Conservation (phyloP, 1,140 invertebrate genomes). For the Atopsyche davidsoni region DNA sequence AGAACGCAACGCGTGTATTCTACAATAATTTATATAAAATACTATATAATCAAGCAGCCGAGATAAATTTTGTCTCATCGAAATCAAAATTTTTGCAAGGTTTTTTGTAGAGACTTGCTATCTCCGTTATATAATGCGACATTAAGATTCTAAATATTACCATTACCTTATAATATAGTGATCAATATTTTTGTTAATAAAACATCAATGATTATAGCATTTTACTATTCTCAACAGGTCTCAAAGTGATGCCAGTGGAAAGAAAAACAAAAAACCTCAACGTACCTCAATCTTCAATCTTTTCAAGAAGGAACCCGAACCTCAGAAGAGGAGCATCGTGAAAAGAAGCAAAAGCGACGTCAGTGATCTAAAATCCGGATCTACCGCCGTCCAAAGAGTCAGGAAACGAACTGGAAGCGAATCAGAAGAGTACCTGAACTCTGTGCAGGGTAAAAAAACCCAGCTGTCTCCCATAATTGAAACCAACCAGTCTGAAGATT, state of each 20-base stretch:
- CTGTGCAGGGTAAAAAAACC: constrained; percentile 51
- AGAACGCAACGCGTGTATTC: too few species aligned
- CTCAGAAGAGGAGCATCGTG: constrained; percentile 33
- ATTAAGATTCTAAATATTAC: too few species aligned
- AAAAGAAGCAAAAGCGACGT: constrained; percentile 66
- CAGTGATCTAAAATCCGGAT: constrained; percentile 49
- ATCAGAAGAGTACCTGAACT: constrained; percentile 49
- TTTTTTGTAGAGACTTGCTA: too few species aligned
- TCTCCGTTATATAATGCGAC: too few species aligned
- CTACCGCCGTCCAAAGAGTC: constrained; percentile 38
- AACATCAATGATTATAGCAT: too few species aligned
- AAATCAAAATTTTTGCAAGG: too few species aligned
- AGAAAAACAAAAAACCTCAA: constrained; percentile 38
- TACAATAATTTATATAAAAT: too few species aligned
- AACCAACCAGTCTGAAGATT: constrained; percentile 58
- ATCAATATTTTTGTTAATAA: too few species aligned
- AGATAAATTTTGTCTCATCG: too few species aligned
- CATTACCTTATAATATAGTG: too few species aligned
- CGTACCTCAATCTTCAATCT: constrained; percentile 54
- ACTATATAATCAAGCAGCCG: too few species aligned
- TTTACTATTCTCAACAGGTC: constrained; percentile 44
- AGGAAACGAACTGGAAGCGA: constrained; percentile 47
- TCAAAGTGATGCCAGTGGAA: constrained; percentile 49
- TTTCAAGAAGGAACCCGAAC: constrained; percentile 47
- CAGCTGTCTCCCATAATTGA: constrained; percentile 75